Percentiles rank a stretch among this genome's conserved stretches.
phyloP scores from a whole-genome alignment of 2,797 vertebrate species.

The Enoplosus armatus region DNA sequence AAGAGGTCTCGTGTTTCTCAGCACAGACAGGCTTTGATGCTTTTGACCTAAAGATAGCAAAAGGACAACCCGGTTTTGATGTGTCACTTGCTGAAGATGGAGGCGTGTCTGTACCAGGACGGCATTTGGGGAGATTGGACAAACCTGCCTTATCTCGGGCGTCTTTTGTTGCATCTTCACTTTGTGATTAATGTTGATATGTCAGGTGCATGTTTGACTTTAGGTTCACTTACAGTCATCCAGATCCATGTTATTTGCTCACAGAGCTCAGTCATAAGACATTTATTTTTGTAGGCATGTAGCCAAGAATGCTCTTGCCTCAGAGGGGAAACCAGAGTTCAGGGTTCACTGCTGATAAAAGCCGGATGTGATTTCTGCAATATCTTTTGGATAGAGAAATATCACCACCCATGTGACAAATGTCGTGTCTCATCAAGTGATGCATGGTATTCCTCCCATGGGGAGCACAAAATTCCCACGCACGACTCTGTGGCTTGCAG shows the following conservation, averaged over 20 bases:
- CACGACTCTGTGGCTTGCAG: constrained; percentile 26
- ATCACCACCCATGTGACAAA: constrained; percentile 37
- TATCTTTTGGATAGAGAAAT: constrained; percentile 25
- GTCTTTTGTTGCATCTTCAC: background rate
- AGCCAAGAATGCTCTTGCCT: constrained; percentile 11
- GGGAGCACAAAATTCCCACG: constrained; percentile 55
- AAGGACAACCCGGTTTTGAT: constrained; percentile 21
- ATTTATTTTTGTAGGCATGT: background rate
- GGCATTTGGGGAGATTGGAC: constrained; percentile 15
- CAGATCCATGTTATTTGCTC: background rate
- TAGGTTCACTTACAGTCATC: constrained; percentile 8
- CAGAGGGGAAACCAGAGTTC: constrained; percentile 31
- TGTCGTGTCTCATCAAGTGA: constrained; percentile 19
- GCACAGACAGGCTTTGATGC: constrained; percentile 24
- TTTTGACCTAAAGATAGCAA: constrained; percentile 25
- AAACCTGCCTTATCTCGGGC: constrained; percentile 15
- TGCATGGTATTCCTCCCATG: background rate
- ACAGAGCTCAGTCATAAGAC: background rate
- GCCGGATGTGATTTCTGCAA: constrained; percentile 42
- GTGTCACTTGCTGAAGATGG: constrained; percentile 19
- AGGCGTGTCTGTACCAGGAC: background rate
- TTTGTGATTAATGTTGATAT: constrained; percentile 5
- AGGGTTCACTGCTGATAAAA: constrained; percentile 25
- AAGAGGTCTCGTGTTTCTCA: background rate
- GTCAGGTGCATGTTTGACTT: constrained; percentile 26